Conservation (phyloP, 30 jellyfish, hydroid and myxozoan species). For the Aurelia aurita complex sp. Pacific region DNA sequence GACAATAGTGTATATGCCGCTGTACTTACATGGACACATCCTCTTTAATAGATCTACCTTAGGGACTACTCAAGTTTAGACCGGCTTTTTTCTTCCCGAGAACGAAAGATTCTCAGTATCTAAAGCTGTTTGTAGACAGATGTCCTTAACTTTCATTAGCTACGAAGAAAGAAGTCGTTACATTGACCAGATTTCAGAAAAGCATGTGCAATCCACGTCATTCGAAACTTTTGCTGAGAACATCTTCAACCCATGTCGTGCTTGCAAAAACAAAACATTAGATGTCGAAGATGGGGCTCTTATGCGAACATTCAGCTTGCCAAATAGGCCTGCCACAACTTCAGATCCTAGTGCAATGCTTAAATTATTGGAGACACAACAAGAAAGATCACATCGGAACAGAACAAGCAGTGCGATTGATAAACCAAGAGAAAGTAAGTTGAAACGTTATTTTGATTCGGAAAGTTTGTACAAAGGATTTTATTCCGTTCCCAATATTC, state of each 20-base stretch:
- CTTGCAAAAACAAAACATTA: conserved; percentile 8
- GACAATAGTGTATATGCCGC: no score
- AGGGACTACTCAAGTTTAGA: no score
- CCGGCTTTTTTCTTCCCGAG: no score
- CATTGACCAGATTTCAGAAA: conserved; percentile 74
- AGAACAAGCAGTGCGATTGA: conserved; percentile 89
- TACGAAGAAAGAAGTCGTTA: conserved; percentile 92
- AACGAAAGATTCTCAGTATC: no score
- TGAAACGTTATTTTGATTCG: background rate
- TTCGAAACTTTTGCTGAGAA: conserved; percentile 75
- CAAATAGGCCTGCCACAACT: conserved; percentile 76
- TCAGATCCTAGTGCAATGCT: conserved; percentile 87
- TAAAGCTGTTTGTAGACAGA: no score
- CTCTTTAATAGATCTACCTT: no score
- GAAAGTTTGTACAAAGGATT: no score
- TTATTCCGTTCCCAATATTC: no score
- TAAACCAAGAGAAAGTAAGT: conserved; percentile 51
- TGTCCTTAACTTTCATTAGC: conserved; percentile 56
- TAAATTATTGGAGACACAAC: conserved; percentile 65
- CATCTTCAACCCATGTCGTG: conserved; percentile 74
- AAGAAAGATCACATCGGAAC: conserved; percentile 66
- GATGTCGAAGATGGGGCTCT: conserved; percentile 68
- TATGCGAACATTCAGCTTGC: conserved; percentile 78
- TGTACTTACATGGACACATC: no score
- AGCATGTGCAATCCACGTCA: conserved; percentile 79